These are phyloP conservation scores for Eupithecia centaureata DNA, from an alignment of 2,888 invertebrate genomes.

Conservation along the genomic window DNA sequence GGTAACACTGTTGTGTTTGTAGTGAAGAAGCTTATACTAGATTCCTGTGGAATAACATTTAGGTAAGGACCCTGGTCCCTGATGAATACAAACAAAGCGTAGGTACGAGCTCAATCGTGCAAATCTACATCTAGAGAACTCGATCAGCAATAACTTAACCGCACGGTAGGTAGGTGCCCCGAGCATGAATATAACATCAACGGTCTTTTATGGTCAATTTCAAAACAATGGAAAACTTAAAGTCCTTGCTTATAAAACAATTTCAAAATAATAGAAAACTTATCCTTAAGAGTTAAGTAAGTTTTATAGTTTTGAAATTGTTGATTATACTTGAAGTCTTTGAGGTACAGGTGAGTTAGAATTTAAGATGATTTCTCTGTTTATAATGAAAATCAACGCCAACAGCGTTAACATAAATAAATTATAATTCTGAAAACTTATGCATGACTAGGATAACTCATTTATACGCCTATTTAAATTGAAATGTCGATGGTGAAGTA, in stretches of 20 bases:
- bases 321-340: too few relatives aligned
- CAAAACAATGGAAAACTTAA: neutral
- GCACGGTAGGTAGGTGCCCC: conserved; percentile 31
- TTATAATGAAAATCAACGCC: too few relatives aligned
- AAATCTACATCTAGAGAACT: conserved; percentile 2
- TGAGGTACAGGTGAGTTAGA: too few relatives aligned
- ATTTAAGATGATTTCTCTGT: too few relatives aligned
- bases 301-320: too few relatives aligned
- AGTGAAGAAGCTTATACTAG: neutral
- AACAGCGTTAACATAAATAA: too few relatives aligned
- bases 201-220: neutral
- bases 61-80: conserved; percentile 1
- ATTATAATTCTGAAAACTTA: too few relatives aligned
- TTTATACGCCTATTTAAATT: too few relatives aligned
- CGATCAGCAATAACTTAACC: conserved; percentile 40
- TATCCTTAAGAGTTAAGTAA: too few relatives aligned
- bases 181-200: neutral
- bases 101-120: neutral
- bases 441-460: too few relatives aligned
- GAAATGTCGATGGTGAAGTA: too few relatives aligned
- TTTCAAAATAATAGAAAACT: too few relatives aligned
- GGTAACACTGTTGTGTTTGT: neutral
- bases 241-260: neutral
- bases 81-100: conserved; percentile 2
- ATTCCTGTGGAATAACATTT: neutral